Evolutionary conservation across 2,113 vertebrate species (phyloP).

Genomic region (Periophthalmodon schlosseri): DNA sequence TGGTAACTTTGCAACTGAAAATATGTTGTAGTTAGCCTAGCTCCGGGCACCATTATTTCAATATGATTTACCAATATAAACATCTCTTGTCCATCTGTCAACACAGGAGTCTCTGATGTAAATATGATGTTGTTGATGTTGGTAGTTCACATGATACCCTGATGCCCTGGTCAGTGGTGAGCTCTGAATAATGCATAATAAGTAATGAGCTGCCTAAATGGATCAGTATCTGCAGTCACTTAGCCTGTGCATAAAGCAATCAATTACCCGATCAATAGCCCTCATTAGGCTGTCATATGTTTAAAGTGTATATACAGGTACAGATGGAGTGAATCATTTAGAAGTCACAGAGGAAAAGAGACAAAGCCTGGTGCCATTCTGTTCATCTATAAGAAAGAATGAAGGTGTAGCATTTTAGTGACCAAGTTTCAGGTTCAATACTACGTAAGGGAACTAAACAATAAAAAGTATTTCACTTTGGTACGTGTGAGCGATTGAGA

Average conservation of each 20-base stretch:
- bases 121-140: conserved; percentile 53
- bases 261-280: conserved; percentile 81
- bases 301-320: conserved; percentile 69
- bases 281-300: conserved; percentile 77
- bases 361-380: conserved; percentile 30
- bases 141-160: conserved; percentile 42
- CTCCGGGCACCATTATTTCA: no score
- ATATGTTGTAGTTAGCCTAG: no score
- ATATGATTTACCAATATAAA: background rate
- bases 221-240: conserved; percentile 72
- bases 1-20: no score
- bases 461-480: no score
- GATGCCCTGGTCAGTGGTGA: conserved; percentile 53
- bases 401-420: background rate
- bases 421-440: no score
- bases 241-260: conserved; percentile 79
- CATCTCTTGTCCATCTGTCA: conserved; percentile 4
- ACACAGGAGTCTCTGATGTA: conserved; percentile 36
- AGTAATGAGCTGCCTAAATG: conserved; percentile 77
- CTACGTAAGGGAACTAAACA: no score
- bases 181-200: conserved; percentile 79
- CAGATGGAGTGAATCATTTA: conserved; percentile 73
- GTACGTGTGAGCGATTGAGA: no score
- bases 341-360: conserved; percentile 40
- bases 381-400: background rate